Evolutionary conservation across 2,113 vertebrate species (phyloP).

Genomic region (Drymodes brunneopygia): DNA sequence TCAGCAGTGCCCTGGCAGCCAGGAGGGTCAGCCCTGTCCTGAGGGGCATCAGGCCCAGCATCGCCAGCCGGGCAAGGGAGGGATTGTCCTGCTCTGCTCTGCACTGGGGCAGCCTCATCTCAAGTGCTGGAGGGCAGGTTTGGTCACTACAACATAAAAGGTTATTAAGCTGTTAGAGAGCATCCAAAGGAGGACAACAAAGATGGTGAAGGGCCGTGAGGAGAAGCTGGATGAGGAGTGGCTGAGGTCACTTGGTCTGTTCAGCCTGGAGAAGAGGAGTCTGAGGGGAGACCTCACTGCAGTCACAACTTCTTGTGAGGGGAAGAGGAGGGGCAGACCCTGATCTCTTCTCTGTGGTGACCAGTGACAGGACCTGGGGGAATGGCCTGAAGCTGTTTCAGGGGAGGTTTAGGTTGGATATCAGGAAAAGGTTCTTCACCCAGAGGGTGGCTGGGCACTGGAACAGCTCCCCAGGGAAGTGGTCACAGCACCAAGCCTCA

Average conservation of each 20-base stretch:
- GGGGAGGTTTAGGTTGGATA: neutral
- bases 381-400: rapidly evolving
- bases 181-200: rapidly evolving
- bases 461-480: neutral
- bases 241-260: neutral
- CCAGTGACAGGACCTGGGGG: rapidly evolving
- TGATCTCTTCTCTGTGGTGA: neutral
- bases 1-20: neutral
- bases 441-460: rapidly evolving
- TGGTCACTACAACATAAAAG: rapidly evolving
- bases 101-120: neutral
- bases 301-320: neutral
- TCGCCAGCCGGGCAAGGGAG: rapidly evolving
- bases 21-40: rapidly evolving
- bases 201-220: neutral
- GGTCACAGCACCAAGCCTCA: neutral
- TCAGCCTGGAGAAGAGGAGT: neutral
- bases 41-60: neutral
- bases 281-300: neutral
- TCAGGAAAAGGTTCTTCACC: rapidly evolving
- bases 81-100: neutral
- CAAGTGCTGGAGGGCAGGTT: rapidly evolving
- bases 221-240: rapidly evolving
- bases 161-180: neutral
- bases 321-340: rapidly evolving